A percentile compares a stretch with the other conserved stretches of the same genome.
Evolutionary conservation across 2,113 vertebrate genomes (phyloP).

Genomic region (Austrofundulus limnaeus): DNA sequence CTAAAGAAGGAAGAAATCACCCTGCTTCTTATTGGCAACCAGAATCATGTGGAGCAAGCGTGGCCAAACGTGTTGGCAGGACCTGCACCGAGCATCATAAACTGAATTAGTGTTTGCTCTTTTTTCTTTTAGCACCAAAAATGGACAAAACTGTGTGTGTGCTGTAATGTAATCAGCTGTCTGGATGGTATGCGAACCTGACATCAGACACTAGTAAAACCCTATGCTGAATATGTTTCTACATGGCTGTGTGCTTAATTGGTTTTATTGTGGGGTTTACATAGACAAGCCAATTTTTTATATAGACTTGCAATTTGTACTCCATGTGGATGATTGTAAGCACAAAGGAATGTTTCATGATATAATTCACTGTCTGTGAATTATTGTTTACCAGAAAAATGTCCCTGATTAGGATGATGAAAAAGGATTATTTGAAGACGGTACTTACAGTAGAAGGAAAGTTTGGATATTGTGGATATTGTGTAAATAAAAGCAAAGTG

Average conservation of each 20-base stretch:
- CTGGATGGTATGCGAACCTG: slow-evolving; percentile 52
- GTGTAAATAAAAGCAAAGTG: too few relatives aligned
- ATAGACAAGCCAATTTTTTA: slow-evolving; percentile 55
- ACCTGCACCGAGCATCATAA: slow-evolving; percentile 55
- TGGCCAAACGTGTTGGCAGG: slow-evolving; percentile 70
- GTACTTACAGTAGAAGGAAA: background rate
- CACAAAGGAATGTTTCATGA: slow-evolving; percentile 47
- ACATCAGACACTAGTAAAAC: slow-evolving; percentile 57
- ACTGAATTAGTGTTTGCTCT: slow-evolving; percentile 69
- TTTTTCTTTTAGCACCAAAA: slow-evolving; percentile 73
- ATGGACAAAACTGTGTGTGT: slow-evolving; percentile 71
- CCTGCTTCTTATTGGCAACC: slow-evolving; percentile 61
- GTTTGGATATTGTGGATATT: too few relatives aligned
- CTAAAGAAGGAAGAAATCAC: slow-evolving; percentile 52
- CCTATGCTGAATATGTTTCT: slow-evolving; percentile 39
- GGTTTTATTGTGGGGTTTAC: slow-evolving; percentile 49
- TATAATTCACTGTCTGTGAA: slow-evolving; percentile 57
- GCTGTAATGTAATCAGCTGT: slow-evolving; percentile 68
- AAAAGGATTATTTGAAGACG: background rate
- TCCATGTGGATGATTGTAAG: slow-evolving; percentile 37
- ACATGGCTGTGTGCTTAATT: slow-evolving; percentile 63
- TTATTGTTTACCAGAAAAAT: slow-evolving; percentile 38
- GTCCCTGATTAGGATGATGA: slow-evolving; percentile 10
- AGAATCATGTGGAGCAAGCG: slow-evolving; percentile 60
- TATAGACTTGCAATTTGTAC: slow-evolving; percentile 53